Evolutionary conservation across 2,797 vertebrate genomes (phyloP).

Genomic region (Onychomys arenicola): DNA sequence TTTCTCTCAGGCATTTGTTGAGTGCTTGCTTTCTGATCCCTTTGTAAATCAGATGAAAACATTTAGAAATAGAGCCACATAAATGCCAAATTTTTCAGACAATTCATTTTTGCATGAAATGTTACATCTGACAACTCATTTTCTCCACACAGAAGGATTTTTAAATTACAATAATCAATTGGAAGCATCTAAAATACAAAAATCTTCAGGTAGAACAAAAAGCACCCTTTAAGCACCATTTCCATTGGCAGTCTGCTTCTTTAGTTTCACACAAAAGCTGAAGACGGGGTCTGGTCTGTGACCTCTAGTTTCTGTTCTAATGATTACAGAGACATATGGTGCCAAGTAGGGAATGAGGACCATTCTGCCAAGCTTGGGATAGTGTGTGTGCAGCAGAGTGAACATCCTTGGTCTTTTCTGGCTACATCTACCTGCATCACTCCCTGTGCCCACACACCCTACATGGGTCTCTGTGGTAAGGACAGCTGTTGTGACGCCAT

Average conservation of each 20-base stretch:
- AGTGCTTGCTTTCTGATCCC: neutral
- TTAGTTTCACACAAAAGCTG: neutral
- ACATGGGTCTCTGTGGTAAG: neutral
- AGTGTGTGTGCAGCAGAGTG: neutral
- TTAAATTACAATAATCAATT: neutral
- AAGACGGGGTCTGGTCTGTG: neutral
- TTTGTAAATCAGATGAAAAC: slow-evolving; percentile 35
- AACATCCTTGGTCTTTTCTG: neutral
- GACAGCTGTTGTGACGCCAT: neutral
- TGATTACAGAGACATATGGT: neutral
- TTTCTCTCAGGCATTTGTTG: neutral
- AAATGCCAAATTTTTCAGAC: neutral
- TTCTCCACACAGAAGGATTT: neutral
- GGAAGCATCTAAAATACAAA: neutral
- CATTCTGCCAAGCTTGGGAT: neutral
- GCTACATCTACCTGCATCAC: neutral
- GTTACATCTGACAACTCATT: slow-evolving; percentile 1
- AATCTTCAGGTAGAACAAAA: neutral
- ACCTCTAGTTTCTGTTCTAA: neutral
- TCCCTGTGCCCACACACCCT: neutral
- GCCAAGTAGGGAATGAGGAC: neutral
- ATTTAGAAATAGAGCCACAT: slow-evolving; percentile 4
- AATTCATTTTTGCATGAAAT: neutral
- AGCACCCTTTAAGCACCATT: neutral
- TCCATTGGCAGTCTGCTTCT: neutral